Conservation (phyloP, 2,888 invertebrate genomes). For the Cheiracanthium punctorium region DNA sequence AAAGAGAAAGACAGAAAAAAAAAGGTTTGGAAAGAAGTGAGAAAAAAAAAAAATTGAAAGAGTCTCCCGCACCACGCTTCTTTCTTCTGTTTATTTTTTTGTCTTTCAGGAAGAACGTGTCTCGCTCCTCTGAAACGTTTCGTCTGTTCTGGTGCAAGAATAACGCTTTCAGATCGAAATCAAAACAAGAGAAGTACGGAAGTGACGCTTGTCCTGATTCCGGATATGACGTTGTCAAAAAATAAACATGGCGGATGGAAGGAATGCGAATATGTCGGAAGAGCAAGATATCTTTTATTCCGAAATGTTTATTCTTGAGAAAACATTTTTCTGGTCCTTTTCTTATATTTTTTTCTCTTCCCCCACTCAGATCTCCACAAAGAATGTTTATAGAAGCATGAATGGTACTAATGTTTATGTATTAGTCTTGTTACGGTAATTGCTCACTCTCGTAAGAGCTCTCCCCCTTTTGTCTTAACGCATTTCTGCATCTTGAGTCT, state of each 20-base stretch:
- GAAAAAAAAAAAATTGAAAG: constrained; percentile 3
- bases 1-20: background rate
- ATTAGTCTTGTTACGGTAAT: constrained; percentile 49
- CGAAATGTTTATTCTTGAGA: constrained; percentile 31
- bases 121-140: constrained; percentile 29
- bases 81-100: constrained; percentile 26
- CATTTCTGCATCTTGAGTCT: background rate
- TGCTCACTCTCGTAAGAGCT: constrained; percentile 2
- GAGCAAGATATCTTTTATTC: constrained; percentile 49
- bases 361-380: constrained; percentile 25
- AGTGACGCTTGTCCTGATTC: constrained; percentile 62
- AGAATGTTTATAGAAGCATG: constrained; percentile 15
- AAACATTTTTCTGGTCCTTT: constrained; percentile 4
- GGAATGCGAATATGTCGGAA: constrained; percentile 18
- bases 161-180: constrained; percentile 20
- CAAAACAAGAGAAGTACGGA: constrained; percentile 50
- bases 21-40: background rate
- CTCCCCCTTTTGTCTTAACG: constrained; percentile 7
- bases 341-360: too few relatives aligned
- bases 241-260: constrained; percentile 25
- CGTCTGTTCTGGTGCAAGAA: constrained; percentile 43
- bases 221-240: constrained; percentile 57
- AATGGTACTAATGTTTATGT: constrained; percentile 45
- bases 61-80: background rate
- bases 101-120: constrained; percentile 39